A percentile compares a stretch with the other conserved stretches of the same genome.
These are phyloP conservation scores for Glossophaga mutica DNA, from an alignment of 2,797 vertebrate genomes.

Conservation along the genomic window DNA sequence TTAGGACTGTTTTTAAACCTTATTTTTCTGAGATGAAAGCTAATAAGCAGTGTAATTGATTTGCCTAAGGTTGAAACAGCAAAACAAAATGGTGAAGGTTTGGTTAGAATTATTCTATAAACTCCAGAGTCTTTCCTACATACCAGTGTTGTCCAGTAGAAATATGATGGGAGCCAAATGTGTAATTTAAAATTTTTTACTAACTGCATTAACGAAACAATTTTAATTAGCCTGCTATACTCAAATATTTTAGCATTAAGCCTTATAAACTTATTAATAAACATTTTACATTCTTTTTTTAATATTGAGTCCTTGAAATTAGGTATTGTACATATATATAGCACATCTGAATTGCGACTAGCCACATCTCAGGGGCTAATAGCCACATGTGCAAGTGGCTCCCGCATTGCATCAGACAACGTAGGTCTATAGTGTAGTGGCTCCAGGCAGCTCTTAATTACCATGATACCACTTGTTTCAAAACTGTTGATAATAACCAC, in stretches of 20 bases:
- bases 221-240: constrained; percentile 4
- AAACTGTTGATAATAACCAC: background rate
- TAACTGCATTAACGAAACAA: constrained; percentile 6
- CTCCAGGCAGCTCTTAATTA: background rate
- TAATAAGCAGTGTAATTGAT: background rate
- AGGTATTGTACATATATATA: background rate
- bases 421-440: background rate
- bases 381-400: background rate
- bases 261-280: background rate
- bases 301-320: constrained; percentile 25
- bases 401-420: background rate
- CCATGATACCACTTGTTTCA: background rate
- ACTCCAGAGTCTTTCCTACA: background rate
- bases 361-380: background rate
- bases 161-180: background rate
- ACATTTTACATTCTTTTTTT: background rate
- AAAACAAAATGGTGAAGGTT: background rate
- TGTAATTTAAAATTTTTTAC: background rate
- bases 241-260: constrained; percentile 21
- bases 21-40: background rate
- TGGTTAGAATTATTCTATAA: background rate
- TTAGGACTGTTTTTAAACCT: constrained; percentile 9
- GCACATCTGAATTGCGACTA: background rate
- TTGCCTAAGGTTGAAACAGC: background rate
- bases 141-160: background rate